These are phyloP conservation scores for Tretioscincus oriximinensis DNA, from an alignment of 2,113 vertebrate species.

Conservation along the genomic window DNA sequence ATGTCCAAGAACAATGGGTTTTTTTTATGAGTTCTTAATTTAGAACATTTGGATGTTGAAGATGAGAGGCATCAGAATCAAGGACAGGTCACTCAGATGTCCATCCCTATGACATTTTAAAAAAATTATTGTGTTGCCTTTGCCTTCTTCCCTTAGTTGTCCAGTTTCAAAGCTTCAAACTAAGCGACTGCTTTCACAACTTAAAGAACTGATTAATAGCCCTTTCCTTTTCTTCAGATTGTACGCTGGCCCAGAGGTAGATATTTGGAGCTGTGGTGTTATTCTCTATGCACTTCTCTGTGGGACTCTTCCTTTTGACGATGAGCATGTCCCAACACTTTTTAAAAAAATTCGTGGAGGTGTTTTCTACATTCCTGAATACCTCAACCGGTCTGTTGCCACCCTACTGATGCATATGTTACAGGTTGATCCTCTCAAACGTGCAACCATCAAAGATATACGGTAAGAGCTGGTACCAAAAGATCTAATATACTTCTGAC, in stretches of 20 bases:
- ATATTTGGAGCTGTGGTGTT: conserved; percentile 98
- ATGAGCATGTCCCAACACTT: conserved; percentile 94
- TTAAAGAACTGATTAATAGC: background rate
- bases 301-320: conserved; percentile 95
- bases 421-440: conserved; percentile 95
- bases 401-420: conserved; percentile 95
- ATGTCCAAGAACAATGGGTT: background rate
- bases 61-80: background rate
- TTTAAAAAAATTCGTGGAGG: conserved; percentile 99
- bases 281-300: conserved; percentile 97
- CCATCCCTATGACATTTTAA: background rate
- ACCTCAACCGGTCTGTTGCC: conserved; percentile 91
- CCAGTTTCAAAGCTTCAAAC: background rate
- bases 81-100: background rate
- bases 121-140: background rate
- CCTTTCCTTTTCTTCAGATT: conserved; percentile 70
- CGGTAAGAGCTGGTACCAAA: conserved; percentile 71
- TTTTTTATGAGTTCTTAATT: background rate
- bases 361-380: conserved; percentile 97
- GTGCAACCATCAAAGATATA: conserved; percentile 98
- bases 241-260: conserved; percentile 96
- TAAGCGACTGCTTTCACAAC: background rate
- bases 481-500: background rate
- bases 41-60: background rate
- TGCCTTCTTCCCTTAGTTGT: background rate